Evolutionary conservation across 35 echinoderm and acorn worm genomes (phyloP), one percentile per base, ranked within the genome.

Genomic region (Heliocidaris tuberculata): DNA sequence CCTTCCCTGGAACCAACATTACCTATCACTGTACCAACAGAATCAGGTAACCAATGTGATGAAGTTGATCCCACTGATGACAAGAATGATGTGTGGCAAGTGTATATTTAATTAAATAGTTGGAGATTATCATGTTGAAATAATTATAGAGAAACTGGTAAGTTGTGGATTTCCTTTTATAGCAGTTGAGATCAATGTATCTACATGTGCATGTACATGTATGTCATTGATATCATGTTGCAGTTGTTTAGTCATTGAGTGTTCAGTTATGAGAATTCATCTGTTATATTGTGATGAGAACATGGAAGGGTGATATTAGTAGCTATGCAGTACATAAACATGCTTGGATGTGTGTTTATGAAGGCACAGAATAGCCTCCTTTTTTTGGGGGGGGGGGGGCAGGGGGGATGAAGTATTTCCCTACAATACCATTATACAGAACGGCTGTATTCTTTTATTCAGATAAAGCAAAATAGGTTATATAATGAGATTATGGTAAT

Each of bases 71-170:
- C 27, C 15, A 61, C 94, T 16, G 88, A 94, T 48, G 93, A 94
- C 7, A 93, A 96, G 10, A 88, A 48, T 71, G 93, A 94, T 56
- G 95, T 96, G n/a, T 96, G 95, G 95, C 95, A 96, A 85, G 94
- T 96, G 31, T 96, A 94, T 92, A 94, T 96, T 78, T 96, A 94
- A 96, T 42, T 24, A 4, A 78, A 78, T n/a, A 19, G 7, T 78
- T n/a, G 27, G 65, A 78, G 27, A n/a, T n/a, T 78, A 4, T 78
- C 2, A n/a, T n/a, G 21, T 78, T 78, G 27, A 15, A 24, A 78
- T 78, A 78, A 78, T n/a, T 15, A 12, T 2, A 13, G 0, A 60
- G 5, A 12, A 60, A 60, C 11, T 60, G 12, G 11, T 60, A 19
- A 60, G 11, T 12, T 13, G 27, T 78, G 27, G 27, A 78, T 78